phyloP scores from a whole-genome alignment of 2,797 vertebrate species.

The Halcyon smyrnensis region DNA sequence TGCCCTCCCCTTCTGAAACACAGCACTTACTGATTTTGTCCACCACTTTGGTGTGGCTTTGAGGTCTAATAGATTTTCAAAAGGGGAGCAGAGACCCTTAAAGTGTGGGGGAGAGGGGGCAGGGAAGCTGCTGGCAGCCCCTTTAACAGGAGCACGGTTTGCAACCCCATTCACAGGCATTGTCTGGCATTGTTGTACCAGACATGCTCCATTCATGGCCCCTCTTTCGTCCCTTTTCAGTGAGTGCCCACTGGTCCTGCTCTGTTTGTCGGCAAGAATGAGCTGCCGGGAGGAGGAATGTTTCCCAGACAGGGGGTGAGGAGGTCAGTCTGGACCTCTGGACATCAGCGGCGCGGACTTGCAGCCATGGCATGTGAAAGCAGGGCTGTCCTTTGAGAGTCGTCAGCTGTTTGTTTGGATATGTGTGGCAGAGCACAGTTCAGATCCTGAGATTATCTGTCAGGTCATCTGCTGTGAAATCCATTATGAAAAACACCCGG shows the following conservation, averaged over 20 bases:
- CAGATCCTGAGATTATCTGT: slow-evolving; percentile 87
- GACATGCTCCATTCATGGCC: slow-evolving; percentile 52
- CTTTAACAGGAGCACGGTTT: slow-evolving; percentile 28
- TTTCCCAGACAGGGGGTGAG: slow-evolving; percentile 81
- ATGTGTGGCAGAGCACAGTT: slow-evolving; percentile 55
- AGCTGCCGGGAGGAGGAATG: slow-evolving; percentile 64
- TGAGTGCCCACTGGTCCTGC: slow-evolving; percentile 75
- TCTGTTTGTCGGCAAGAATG: slow-evolving; percentile 80
- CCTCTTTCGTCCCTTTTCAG: slow-evolving; percentile 76
- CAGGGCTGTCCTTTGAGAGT: slow-evolving; percentile 52
- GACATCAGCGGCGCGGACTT: slow-evolving; percentile 79
- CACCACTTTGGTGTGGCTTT: not conserved
- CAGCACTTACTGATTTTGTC: not conserved
- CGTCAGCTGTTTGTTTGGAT: slow-evolving; percentile 67
- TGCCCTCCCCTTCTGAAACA: not conserved
- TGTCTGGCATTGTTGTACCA: slow-evolving; percentile 57
- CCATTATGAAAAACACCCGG: slow-evolving; percentile 80
- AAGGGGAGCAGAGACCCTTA: not conserved
- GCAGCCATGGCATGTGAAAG: slow-evolving; percentile 79
- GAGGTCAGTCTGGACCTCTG: slow-evolving; percentile 88
- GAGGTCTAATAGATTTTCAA: not conserved
- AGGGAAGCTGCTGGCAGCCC: slow-evolving; percentile 48
- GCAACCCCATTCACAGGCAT: slow-evolving; percentile 27
- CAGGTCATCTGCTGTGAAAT: slow-evolving; percentile 90
- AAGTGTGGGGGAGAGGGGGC: not conserved